These are phyloP conservation scores for Phania funesta DNA, from an alignment of 2,888 invertebrate genomes.

Conservation along the genomic window DNA sequence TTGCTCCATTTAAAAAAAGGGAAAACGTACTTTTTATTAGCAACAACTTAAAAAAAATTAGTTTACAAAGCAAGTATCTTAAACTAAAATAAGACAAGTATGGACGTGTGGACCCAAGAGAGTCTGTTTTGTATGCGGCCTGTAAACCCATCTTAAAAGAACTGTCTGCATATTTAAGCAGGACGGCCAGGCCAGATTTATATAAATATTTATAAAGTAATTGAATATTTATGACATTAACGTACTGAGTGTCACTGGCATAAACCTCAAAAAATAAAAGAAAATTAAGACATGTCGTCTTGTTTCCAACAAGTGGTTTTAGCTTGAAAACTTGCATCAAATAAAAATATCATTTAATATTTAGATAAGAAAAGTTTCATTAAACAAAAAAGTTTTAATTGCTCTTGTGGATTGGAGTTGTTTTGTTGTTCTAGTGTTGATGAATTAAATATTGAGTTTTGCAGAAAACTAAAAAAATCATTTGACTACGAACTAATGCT, in stretches of 20 bases:
- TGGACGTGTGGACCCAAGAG: too few species aligned
- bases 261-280: not conserved
- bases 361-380: constrained; percentile 37
- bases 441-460: not conserved
- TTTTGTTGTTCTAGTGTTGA: not conserved
- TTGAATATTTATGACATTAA: constrained; percentile 42
- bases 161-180: too few species aligned
- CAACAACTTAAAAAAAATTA: too few species aligned
- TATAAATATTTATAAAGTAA: constrained; percentile 27
- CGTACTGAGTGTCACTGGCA: not conserved
- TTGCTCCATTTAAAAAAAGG: too few species aligned
- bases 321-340: not conserved
- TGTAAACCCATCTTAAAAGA: too few species aligned
- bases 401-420: constrained; percentile 2
- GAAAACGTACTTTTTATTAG: too few species aligned
- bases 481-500: too few species aligned
- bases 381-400: constrained; percentile 16
- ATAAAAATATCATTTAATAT: constrained; percentile 17
- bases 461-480: not conserved
- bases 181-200: constrained; percentile 30
- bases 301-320: constrained; percentile 36
- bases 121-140: too few species aligned
- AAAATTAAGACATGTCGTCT: not conserved
- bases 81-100: too few species aligned
- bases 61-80: too few species aligned